These are phyloP conservation scores for Pseudomyrmex pallidus DNA, from an alignment of 1,140 invertebrate genomes.

Conservation along the genomic window DNA sequence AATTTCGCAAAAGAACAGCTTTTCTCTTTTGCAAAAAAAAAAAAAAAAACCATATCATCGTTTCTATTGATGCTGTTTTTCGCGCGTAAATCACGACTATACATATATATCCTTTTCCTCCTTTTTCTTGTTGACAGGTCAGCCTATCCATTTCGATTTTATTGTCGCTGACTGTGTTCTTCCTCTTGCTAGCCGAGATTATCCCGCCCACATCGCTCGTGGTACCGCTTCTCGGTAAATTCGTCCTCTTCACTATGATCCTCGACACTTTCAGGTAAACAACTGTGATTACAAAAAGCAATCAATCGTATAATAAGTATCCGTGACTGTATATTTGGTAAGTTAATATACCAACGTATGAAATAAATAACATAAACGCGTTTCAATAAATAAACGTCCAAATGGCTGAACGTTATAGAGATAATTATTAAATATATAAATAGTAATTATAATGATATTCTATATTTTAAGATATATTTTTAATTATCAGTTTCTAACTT, in stretches of 20 bases:
- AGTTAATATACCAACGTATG: background rate
- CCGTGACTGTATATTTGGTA: background rate
- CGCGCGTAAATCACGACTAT: background rate
- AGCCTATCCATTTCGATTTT: slow-evolving; percentile 99
- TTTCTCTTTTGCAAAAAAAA: no score
- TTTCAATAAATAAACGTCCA: no score
- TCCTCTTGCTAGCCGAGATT: slow-evolving; percentile 98
- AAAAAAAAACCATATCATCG: no score
- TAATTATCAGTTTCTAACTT: no score
- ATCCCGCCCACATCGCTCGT: slow-evolving; percentile 99
- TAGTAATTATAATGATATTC: no score
- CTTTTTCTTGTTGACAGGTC: slow-evolving; percentile 87
- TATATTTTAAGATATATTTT: no score
- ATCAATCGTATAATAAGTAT: background rate
- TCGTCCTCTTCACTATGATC: slow-evolving; percentile 99
- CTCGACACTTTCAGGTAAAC: slow-evolving; percentile 96
- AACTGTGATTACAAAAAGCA: background rate
- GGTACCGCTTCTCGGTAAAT: slow-evolving; percentile 99
- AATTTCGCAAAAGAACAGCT: no score
- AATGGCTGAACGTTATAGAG: no score
- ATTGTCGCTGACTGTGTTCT: slow-evolving; percentile 99
- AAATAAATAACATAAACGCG: background rate
- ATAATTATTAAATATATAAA: no score
- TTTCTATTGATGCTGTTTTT: background rate
- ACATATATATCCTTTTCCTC: background rate